Conservation (phyloP, 2,888 invertebrate species). For the Odontocerum albicorne region DNA sequence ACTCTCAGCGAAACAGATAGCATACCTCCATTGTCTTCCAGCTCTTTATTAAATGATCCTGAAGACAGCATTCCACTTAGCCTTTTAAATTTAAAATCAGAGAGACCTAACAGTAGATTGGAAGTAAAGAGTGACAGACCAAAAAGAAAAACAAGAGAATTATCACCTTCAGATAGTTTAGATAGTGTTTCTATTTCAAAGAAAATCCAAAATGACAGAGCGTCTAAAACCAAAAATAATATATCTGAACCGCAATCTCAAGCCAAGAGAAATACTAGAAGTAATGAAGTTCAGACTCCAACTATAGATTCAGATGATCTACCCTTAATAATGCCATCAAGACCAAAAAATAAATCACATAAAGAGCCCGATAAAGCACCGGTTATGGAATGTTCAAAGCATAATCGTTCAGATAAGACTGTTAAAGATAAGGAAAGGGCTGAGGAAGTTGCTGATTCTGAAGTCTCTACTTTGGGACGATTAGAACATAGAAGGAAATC, state of each 20-base stretch:
- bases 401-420: neutral
- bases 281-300: slow-evolving; percentile 15
- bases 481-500: slow-evolving; percentile 47
- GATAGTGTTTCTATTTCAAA: slow-evolving; percentile 55
- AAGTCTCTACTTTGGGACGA: slow-evolving; percentile 5
- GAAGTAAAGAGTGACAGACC: slow-evolving; percentile 48
- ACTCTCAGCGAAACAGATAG: slow-evolving; percentile 63
- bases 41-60: slow-evolving; percentile 56
- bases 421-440: neutral
- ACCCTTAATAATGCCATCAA: slow-evolving; percentile 17
- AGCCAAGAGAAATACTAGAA: slow-evolving; percentile 19
- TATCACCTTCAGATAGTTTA: slow-evolving; percentile 62
- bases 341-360: slow-evolving; percentile 10
- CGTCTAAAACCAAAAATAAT: slow-evolving; percentile 18
- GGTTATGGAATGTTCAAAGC: neutral
- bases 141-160: slow-evolving; percentile 60
- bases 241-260: neutral
- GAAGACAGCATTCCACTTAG: slow-evolving; percentile 62
- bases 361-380: slow-evolving; percentile 10
- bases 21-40: slow-evolving; percentile 52
- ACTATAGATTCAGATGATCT: slow-evolving; percentile 26
- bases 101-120: slow-evolving; percentile 44
- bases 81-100: slow-evolving; percentile 51
- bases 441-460: slow-evolving; percentile 10
- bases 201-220: slow-evolving; percentile 48